Base-by-base conservation (phyloP, 2,888 invertebrate genomes). In the Drosophila tanythrix region DNA sequence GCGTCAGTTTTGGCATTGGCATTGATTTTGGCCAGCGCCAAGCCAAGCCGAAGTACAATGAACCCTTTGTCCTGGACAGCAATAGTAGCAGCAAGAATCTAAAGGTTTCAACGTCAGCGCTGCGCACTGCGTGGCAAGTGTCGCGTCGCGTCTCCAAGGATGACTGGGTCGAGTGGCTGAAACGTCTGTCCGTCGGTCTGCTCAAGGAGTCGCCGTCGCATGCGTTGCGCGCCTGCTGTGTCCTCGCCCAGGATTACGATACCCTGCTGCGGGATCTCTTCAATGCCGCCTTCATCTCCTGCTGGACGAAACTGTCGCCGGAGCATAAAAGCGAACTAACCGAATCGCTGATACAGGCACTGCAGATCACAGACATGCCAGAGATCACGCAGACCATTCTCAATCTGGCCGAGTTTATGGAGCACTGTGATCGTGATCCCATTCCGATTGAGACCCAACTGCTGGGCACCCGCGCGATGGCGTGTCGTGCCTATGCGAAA, bases 351-450 rank as follows among this genome's bases (percentile, higher is more conserved):
- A 96, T 98, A 83, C 96, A 97, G 91, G 99, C 99, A 0, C 93
- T 99, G 10, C 96, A 96, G 70, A 98, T 98, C 0, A 98, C 98
- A 6, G 99, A 99, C 91, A 96, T 99, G 63, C 98, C 99, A 0
- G 99, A 99, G 92, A 96, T 99, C 52, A 99, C 98, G 0, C 99
- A 99, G 90, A 98, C 98, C 0, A 97, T 99, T 73, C 94, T 99
- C 18, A 99, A 99, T 94, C 94, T 99, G 74, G 99, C 99, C 0
- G 99, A 99, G 93, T 99, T 99, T 90, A 99, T 99, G 98, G 99
- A 99, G 90, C 99, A 99, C 92, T 99, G 99, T 90, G 99, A 99
- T 90, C 97, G 98, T 91, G 99, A 99, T 31, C 97, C 99, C 0
- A 93, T 99, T 74, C 99, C 99, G 0, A 95, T 99, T 70, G 96